Conservation (phyloP, 2,113 vertebrate species). For the Megaceryle maxima region DNA sequence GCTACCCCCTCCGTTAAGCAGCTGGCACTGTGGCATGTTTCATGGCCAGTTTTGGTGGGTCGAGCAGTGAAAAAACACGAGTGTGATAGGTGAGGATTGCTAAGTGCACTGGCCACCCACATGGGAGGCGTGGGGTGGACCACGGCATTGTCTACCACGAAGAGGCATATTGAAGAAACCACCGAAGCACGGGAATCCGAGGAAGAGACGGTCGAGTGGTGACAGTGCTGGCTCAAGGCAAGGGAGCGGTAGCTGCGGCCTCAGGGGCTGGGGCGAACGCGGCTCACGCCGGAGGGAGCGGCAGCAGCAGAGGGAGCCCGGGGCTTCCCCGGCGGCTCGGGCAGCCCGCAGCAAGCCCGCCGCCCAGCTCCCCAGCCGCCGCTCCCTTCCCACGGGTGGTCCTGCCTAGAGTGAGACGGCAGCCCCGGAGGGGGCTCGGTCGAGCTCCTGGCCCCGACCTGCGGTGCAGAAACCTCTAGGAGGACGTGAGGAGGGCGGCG, state of each 20-base stretch:
- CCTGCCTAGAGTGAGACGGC: not conserved
- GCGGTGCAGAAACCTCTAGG: not conserved
- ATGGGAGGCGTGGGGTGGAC: rapidly evolving
- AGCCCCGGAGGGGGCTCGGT: not conserved
- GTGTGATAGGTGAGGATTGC: not conserved
- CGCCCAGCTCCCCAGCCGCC: not conserved
- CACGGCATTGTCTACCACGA: not conserved
- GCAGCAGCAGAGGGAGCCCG: not conserved
- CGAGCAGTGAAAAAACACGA: not conserved
- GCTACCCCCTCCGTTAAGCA: not conserved
- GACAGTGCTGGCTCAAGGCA: not conserved
- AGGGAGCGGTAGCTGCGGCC: not conserved
- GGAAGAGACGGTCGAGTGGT: not conserved
- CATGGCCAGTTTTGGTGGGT: not conserved
- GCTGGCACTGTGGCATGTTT: not conserved
- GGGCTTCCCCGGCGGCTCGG: not conserved
- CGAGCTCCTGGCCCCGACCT: not conserved
- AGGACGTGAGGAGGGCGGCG: constrained; percentile 53
- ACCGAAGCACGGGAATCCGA: not conserved
- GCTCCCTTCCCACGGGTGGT: not conserved
- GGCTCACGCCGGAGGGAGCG: not conserved
- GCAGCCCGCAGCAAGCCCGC: not conserved
- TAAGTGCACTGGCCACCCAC: not conserved
- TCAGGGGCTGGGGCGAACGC: not conserved
- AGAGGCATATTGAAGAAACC: not conserved